Conservation (phyloP, 2,888 invertebrate genomes). For the Neuroscelio doddi region DNA sequence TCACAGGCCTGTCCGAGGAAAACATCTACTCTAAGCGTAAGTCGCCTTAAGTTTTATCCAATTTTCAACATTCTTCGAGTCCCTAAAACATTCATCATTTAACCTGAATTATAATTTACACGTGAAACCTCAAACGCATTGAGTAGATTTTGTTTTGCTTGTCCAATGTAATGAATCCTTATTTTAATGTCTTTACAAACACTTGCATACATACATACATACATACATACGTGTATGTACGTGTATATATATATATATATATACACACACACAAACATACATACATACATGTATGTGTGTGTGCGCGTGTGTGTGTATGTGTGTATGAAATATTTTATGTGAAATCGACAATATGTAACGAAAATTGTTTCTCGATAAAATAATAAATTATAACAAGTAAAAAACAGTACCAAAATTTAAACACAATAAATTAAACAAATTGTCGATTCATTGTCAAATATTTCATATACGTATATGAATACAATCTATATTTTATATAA, state of each 20-base stretch:
- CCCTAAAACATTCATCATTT: conserved; percentile 14
- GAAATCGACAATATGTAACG: conserved; percentile 10
- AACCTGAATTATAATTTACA: background rate
- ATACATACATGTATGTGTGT: too few species aligned
- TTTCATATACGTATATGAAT: conserved; percentile 1
- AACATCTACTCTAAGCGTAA: conserved; percentile 78
- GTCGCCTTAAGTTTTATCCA: conserved; percentile 68
- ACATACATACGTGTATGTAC: too few species aligned
- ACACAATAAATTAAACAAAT: too few species aligned
- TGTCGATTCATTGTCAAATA: background rate
- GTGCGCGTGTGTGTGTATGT: background rate
- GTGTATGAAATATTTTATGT: conserved; percentile 17
- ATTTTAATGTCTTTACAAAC: background rate
- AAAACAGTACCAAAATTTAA: too few species aligned
- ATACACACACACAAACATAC: background rate
- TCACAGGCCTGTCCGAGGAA: conserved; percentile 78
- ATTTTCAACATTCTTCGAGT: conserved; percentile 19
- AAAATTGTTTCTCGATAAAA: too few species aligned
- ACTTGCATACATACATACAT: too few species aligned
- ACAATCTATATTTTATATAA: conserved; percentile 10
- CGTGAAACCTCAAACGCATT: background rate
- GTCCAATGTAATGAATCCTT: conserved; percentile 13
- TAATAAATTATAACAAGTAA: too few species aligned
- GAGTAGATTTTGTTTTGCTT: conserved; percentile 15
- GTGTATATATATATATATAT: background rate